Conservation (phyloP, 2,888 invertebrate genomes). For the Anorthoa munda region DNA sequence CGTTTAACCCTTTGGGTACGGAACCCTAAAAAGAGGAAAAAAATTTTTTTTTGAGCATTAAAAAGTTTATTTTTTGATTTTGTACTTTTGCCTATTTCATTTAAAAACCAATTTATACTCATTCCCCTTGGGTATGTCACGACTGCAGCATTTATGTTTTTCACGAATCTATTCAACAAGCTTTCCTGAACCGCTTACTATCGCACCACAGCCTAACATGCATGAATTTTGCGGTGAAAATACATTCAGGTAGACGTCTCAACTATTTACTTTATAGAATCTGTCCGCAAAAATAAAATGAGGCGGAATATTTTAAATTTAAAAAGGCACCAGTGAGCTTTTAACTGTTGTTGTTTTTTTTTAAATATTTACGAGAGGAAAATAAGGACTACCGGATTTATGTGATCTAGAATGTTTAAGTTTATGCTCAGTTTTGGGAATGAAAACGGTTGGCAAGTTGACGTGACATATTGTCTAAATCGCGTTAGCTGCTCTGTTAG, state of each 20-base stretch:
- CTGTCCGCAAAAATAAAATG: slow-evolving; percentile 75
- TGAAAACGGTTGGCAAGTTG: too few species aligned
- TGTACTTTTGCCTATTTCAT: too few species aligned
- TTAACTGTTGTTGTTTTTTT: slow-evolving; percentile 70
- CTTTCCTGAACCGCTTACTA: neutral
- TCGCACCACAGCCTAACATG: slow-evolving; percentile 47
- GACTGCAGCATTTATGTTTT: neutral
- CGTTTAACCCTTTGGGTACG: too few species aligned
- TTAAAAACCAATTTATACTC: too few species aligned
- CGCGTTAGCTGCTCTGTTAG: too few species aligned
- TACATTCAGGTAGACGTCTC: slow-evolving; percentile 65
- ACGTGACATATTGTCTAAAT: too few species aligned
- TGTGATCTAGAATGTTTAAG: neutral
- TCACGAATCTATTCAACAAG: neutral
- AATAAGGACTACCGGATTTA: neutral
- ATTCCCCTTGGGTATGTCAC: too few species aligned
- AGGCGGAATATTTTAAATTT: slow-evolving; percentile 76
- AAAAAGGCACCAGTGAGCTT: slow-evolving; percentile 63
- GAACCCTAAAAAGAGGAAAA: too few species aligned
- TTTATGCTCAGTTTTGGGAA: neutral
- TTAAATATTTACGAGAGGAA: slow-evolving; percentile 60
- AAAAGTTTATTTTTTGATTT: too few species aligned
- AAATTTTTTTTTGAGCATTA: too few species aligned
- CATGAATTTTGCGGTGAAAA: slow-evolving; percentile 64
- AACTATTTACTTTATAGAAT: slow-evolving; percentile 74